A percentile compares a stretch with the other conserved stretches of the same genome.
Evolutionary conservation across 92 coral and sea anemone species (phyloP).

Genomic region (Actinostola sp.): DNA sequence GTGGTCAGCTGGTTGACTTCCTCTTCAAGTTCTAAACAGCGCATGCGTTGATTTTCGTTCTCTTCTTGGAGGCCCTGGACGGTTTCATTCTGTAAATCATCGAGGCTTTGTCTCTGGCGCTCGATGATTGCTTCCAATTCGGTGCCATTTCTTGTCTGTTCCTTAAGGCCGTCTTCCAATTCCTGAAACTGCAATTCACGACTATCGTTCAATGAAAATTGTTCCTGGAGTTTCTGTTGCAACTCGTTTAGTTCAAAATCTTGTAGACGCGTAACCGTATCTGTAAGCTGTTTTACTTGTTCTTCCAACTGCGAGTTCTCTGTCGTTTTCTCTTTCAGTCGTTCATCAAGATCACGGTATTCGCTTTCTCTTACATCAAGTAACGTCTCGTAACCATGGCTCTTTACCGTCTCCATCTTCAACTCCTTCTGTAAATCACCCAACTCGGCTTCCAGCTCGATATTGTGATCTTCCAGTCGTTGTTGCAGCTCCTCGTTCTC

Average conservation of each 20-base stretch:
- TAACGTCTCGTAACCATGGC: constrained; percentile 71
- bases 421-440: constrained; percentile 72
- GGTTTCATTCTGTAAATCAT: constrained; percentile 8
- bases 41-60: constrained; percentile 42
- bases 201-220: constrained; percentile 42
- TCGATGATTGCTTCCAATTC: constrained; percentile 40
- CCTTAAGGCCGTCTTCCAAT: constrained; percentile 31
- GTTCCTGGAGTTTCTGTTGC: constrained; percentile 43
- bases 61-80: constrained; percentile 46
- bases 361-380: constrained; percentile 75
- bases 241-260: constrained; percentile 9
- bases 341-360: constrained; percentile 56
- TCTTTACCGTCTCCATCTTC: constrained; percentile 54
- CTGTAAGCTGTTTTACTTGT: constrained; percentile 42
- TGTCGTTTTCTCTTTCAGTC: constrained; percentile 49
- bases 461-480: constrained; percentile 65
- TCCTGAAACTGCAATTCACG: constrained; percentile 57
- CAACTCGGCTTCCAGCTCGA: constrained; percentile 73
- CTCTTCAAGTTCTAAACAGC: constrained; percentile 57
- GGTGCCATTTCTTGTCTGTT: constrained; percentile 23
- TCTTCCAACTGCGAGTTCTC: constrained; percentile 53
- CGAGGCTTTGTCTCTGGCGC: constrained; percentile 35
- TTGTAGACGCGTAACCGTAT: constrained; percentile 54
- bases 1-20: constrained; percentile 62
- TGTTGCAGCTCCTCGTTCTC: constrained; percentile 75